Percentiles rank a stretch among this genome's conserved stretches.
These are phyloP conservation scores for Spisula subtruncata DNA, from an alignment of 2,888 invertebrate genomes.

Conservation along the genomic window DNA sequence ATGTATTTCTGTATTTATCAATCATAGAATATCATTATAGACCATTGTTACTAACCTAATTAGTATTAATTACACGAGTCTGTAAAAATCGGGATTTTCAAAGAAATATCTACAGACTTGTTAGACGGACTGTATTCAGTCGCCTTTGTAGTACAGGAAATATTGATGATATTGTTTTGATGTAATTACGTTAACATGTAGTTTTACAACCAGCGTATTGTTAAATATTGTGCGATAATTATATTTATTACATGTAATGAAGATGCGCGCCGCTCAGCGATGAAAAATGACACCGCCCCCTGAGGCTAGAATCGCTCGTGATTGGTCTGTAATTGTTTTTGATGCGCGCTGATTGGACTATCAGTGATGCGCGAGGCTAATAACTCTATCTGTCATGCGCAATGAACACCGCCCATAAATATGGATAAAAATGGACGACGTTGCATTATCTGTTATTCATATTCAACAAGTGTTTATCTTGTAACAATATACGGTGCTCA, in stretches of 20 bases:
- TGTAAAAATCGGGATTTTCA: background rate
- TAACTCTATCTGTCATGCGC: slow-evolving; percentile 60
- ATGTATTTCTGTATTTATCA: background rate
- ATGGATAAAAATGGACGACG: slow-evolving; percentile 71
- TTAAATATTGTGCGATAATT: slow-evolving; percentile 40
- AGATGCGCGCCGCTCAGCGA: slow-evolving; percentile 48
- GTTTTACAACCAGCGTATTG: slow-evolving; percentile 50
- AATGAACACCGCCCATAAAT: slow-evolving; percentile 61
- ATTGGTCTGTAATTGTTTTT: slow-evolving; percentile 62
- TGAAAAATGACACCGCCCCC: slow-evolving; percentile 63
- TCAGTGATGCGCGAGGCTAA: slow-evolving; percentile 55
- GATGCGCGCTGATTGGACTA: slow-evolving; percentile 63
- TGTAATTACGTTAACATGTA: slow-evolving; percentile 24
- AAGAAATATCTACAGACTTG: background rate
- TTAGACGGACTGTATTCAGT: background rate
- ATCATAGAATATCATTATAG: background rate
- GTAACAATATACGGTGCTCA: background rate
- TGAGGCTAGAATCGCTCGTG: slow-evolving; percentile 45
- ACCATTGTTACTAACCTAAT: background rate
- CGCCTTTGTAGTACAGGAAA: slow-evolving; percentile 3
- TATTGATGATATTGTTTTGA: slow-evolving; percentile 23
- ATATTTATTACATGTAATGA: slow-evolving; percentile 49
- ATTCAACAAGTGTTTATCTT: background rate
- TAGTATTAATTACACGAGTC: slow-evolving; percentile 26
- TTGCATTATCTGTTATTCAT: slow-evolving; percentile 41